phyloP scores from a whole-genome alignment of 2,113 vertebrate genomes.

The Eleginops maclovinus region DNA sequence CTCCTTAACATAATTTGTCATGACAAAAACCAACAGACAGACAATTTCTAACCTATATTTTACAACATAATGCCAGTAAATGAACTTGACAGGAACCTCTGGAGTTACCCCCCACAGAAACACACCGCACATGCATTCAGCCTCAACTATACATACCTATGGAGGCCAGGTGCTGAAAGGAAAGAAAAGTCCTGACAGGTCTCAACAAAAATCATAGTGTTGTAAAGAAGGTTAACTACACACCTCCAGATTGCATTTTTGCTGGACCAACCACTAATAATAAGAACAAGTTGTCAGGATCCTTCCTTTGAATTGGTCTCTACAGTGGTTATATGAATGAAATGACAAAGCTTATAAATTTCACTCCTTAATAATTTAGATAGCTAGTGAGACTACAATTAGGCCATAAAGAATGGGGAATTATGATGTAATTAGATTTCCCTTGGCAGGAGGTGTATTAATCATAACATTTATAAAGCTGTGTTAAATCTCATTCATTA shows the following conservation, averaged over 20 bases:
- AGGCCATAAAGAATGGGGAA: slow-evolving; percentile 10
- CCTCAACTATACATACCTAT: slow-evolving; percentile 69
- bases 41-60: slow-evolving; percentile 11
- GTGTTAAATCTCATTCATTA: slow-evolving; percentile 20
- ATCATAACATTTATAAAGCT: slow-evolving; percentile 17
- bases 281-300: neutral
- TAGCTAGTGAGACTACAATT: slow-evolving; percentile 11
- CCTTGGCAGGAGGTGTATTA: slow-evolving; percentile 4
- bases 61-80: slow-evolving; percentile 24
- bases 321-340: slow-evolving; percentile 1
- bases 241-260: slow-evolving; percentile 23
- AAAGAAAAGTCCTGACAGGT: slow-evolving; percentile 70
- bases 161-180: slow-evolving; percentile 74
- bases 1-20: slow-evolving; percentile 19
- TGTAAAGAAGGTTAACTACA: slow-evolving; percentile 61
- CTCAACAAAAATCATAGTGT: slow-evolving; percentile 64
- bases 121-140: slow-evolving; percentile 35
- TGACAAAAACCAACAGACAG: slow-evolving; percentile 20
- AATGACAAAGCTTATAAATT: slow-evolving; percentile 8
- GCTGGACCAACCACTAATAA: slow-evolving; percentile 32
- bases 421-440: slow-evolving; percentile 34
- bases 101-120: slow-evolving; percentile 32
- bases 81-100: slow-evolving; percentile 35
- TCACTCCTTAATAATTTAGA: slow-evolving; percentile 40
- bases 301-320: neutral